Percentiles rank a stretch among this genome's conserved stretches.
Conservation (phyloP, 2,113 vertebrate species). For the Dromiciops gliroides region DNA sequence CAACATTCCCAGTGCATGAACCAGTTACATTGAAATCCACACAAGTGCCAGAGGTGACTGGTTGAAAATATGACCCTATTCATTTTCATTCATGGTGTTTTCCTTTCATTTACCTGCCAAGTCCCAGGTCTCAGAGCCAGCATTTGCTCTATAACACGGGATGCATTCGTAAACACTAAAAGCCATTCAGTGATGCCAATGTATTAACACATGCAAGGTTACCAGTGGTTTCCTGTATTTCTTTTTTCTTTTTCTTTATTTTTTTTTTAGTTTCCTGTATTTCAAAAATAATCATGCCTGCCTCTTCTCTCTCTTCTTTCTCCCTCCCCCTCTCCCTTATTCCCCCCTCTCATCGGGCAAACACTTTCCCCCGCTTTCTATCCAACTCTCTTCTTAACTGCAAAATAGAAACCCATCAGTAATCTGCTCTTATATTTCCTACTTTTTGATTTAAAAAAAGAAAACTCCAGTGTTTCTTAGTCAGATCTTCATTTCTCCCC, state of each 20-base stretch:
- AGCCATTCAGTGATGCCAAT: not conserved
- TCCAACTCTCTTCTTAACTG: not conserved
- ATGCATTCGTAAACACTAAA: not conserved
- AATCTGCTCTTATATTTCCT: not conserved
- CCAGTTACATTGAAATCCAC: not conserved
- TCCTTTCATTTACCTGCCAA: slow-evolving; percentile 3
- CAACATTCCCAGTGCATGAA: not conserved
- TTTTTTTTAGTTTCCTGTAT: too few species aligned
- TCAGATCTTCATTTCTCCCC: not conserved
- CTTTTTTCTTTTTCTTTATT: too few species aligned
- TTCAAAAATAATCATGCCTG: not conserved
- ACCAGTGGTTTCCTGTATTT: not conserved
- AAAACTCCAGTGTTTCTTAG: not conserved
- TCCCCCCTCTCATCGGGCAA: too few species aligned
- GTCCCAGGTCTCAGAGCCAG: not conserved
- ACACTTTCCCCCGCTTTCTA: not conserved
- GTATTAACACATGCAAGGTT: not conserved
- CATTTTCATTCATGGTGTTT: not conserved
- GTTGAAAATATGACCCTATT: slow-evolving; percentile 7
- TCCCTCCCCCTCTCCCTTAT: too few species aligned
- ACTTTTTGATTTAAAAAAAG: not conserved
- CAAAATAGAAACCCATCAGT: not conserved
- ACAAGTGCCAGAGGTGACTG: not conserved
- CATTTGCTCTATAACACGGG: not conserved
- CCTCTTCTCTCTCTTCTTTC: not conserved